Conservation (phyloP, 2,797 vertebrate species). For the Crenichthys baileyi region DNA sequence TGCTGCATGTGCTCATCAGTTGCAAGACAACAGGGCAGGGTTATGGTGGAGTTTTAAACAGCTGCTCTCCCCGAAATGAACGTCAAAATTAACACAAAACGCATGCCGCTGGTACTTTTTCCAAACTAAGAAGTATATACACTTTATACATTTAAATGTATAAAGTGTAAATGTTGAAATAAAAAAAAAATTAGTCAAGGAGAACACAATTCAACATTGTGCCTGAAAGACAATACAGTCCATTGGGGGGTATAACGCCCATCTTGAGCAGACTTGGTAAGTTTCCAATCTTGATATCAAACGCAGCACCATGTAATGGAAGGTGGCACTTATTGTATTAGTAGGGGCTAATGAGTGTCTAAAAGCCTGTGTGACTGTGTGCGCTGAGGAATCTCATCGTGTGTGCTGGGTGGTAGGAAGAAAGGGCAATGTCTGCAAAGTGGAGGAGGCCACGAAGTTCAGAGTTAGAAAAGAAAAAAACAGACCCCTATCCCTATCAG, state of each 20-base stretch:
- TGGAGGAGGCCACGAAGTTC: constrained; percentile 58
- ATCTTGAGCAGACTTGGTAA: constrained; percentile 77
- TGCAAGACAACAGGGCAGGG: constrained; percentile 67
- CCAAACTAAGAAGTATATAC: neutral
- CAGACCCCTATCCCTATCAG: constrained; percentile 15
- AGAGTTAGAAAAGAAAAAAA: constrained; percentile 35
- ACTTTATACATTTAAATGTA: constrained; percentile 1
- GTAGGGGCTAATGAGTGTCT: constrained; percentile 82
- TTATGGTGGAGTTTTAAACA: constrained; percentile 68
- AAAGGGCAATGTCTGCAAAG: constrained; percentile 65
- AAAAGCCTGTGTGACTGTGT: constrained; percentile 83
- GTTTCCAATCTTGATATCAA: constrained; percentile 79
- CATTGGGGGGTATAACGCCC: constrained; percentile 53
- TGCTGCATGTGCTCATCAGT: constrained; percentile 75
- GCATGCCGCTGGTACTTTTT: constrained; percentile 23
- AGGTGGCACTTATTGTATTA: constrained; percentile 85
- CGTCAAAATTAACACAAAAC: constrained; percentile 55
- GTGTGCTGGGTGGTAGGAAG: constrained; percentile 68
- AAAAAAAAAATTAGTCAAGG: constrained; percentile 4
- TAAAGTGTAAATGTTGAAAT: constrained; percentile 23
- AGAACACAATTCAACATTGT: constrained; percentile 76
- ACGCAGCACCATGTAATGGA: constrained; percentile 77
- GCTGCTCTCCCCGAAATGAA: constrained; percentile 71
- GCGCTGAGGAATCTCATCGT: constrained; percentile 76
- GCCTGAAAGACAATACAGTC: constrained; percentile 69